Evolutionary conservation across 2,113 vertebrate genomes (phyloP).

Genomic region (Zosterops pallidus): DNA sequence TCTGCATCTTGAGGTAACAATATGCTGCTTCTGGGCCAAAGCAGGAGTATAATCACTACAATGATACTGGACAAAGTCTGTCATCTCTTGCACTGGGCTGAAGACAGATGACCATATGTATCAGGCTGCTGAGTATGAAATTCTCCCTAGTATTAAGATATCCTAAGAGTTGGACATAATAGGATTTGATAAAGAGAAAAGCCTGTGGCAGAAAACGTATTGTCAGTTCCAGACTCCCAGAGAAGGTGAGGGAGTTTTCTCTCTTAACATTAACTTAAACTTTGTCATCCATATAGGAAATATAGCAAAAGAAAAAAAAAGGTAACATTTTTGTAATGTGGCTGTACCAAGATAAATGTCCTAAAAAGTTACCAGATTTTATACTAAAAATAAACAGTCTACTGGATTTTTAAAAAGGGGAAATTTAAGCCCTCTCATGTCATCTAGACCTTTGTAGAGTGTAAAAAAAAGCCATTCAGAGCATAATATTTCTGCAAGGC

Average conservation of each 20-base stretch:
- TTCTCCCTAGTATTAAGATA: background rate
- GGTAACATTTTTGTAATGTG: background rate
- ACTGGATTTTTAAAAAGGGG: background rate
- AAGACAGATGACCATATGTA: background rate
- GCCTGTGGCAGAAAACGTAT: background rate
- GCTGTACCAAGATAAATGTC: background rate
- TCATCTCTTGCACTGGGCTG: background rate
- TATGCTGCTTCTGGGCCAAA: background rate
- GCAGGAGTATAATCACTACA: background rate
- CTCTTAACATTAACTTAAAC: background rate
- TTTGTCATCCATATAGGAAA: background rate
- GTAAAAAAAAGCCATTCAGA: background rate
- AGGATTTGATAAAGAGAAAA: conserved; percentile 3
- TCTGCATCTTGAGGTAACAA: background rate
- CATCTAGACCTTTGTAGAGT: background rate
- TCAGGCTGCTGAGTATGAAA: background rate
- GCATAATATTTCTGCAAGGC: background rate
- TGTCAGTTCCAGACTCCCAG: background rate
- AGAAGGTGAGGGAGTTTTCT: background rate
- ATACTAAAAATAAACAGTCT: background rate
- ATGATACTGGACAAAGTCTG: background rate
- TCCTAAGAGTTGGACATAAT: background rate
- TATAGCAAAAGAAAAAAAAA: background rate
- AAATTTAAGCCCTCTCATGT: background rate
- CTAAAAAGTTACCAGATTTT: background rate